Percentiles rank a stretch among this genome's conserved stretches.
phyloP scores from a whole-genome alignment of 1,140 invertebrate species.

The Dreissena polymorpha region DNA sequence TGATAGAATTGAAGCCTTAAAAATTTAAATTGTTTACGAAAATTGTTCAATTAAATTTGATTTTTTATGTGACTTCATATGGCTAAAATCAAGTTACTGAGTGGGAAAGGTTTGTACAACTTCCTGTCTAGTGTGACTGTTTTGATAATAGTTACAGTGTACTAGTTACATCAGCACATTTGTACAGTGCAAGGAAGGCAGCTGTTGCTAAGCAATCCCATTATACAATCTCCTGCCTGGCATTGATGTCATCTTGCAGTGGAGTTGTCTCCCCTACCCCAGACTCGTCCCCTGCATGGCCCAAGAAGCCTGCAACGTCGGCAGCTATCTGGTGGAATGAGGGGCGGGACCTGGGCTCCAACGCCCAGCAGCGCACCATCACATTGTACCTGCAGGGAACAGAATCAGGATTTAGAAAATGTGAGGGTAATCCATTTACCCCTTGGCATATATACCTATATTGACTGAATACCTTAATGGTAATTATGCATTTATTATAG shows the following conservation, averaged over 20 bases:
- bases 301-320: constrained; percentile 62
- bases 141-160: too few relatives aligned
- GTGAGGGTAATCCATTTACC: background rate
- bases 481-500: background rate
- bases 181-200: too few relatives aligned
- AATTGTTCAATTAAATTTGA: too few relatives aligned
- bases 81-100: too few relatives aligned
- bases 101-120: too few relatives aligned
- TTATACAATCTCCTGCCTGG: constrained; percentile 24
- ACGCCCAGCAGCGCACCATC: constrained; percentile 94
- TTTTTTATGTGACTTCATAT: too few relatives aligned
- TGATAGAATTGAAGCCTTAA: too few relatives aligned
- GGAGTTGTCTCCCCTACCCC: constrained; percentile 60
- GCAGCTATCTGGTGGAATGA: constrained; percentile 84
- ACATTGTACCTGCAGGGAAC: constrained; percentile 84
- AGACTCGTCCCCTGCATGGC: constrained; percentile 44
- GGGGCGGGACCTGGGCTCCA: constrained; percentile 87
- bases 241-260: constrained; percentile 57
- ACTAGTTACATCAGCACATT: too few relatives aligned
- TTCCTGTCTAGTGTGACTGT: too few relatives aligned
- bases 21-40: too few relatives aligned
- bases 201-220: background rate
- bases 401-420: constrained; percentile 12
- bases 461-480: too few relatives aligned
- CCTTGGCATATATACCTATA: background rate